These are phyloP conservation scores for Campylomormyrus numenius DNA, from an alignment of 2,113 vertebrate genomes.

Conservation along the genomic window DNA sequence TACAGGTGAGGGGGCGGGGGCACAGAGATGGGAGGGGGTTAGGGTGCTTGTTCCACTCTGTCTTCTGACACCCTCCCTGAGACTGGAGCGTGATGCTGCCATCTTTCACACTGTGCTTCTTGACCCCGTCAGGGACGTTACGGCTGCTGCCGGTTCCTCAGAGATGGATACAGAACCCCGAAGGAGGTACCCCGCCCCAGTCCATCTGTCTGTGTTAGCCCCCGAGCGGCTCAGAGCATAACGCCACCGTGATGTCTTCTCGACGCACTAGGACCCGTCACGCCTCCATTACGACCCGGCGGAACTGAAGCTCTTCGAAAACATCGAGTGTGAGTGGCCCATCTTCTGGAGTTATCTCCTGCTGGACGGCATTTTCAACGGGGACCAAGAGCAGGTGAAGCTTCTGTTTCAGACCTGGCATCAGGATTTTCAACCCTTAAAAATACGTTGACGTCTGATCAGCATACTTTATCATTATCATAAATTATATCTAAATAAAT, in stretches of 20 bases:
- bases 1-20: constrained; percentile 68
- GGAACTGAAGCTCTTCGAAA: constrained; percentile 96
- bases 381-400: constrained; percentile 80
- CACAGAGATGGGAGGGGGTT: background rate
- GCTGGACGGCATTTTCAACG: constrained; percentile 84
- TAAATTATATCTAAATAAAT: background rate
- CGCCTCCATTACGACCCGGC: constrained; percentile 94
- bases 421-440: background rate
- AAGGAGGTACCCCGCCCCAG: constrained; percentile 71
- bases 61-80: background rate
- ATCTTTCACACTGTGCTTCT: background rate
- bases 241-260: background rate
- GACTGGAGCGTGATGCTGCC: background rate
- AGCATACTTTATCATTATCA: background rate
- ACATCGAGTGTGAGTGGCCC: constrained; percentile 97
- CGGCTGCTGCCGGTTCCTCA: constrained; percentile 92
- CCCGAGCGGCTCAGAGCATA: too few relatives aligned
- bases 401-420: background rate
- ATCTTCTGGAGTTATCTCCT: constrained; percentile 97
- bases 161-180: constrained; percentile 91
- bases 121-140: constrained; percentile 75
- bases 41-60: background rate
- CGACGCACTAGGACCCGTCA: constrained; percentile 71
- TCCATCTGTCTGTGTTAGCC: background rate
- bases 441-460: background rate